phyloP scores from a whole-genome alignment of 1,140 invertebrate species.

The Drosophila lini region DNA sequence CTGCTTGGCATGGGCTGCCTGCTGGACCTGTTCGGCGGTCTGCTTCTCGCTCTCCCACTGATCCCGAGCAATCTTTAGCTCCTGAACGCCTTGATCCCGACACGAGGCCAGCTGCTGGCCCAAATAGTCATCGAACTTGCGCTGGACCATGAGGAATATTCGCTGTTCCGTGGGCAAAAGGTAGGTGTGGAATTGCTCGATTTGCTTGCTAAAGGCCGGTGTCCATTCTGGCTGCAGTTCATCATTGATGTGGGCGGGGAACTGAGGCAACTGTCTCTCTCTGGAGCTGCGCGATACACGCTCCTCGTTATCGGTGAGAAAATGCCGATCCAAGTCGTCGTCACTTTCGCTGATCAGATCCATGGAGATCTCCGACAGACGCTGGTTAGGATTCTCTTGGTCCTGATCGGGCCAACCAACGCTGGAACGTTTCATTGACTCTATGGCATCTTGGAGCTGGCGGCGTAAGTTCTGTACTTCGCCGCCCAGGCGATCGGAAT shows the following conservation, averaged over 20 bases:
- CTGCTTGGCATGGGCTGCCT: slow-evolving; percentile 88
- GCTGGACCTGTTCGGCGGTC: slow-evolving; percentile 85
- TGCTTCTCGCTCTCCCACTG: slow-evolving; percentile 76
- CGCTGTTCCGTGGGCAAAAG: slow-evolving; percentile 84
- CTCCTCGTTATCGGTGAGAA: slow-evolving; percentile 74
- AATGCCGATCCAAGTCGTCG: slow-evolving; percentile 74
- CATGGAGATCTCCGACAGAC: slow-evolving; percentile 81
- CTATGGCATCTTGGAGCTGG: slow-evolving; percentile 85
- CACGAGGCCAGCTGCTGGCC: slow-evolving; percentile 85
- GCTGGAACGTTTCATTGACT: slow-evolving; percentile 73
- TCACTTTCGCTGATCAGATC: slow-evolving; percentile 82
- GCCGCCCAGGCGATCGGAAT: slow-evolving; percentile 86
- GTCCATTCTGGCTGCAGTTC: slow-evolving; percentile 76
- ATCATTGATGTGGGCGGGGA: slow-evolving; percentile 44
- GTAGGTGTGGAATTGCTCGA: slow-evolving; percentile 82
- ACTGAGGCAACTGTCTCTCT: slow-evolving; percentile 76
- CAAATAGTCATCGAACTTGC: slow-evolving; percentile 85
- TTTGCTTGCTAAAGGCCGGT: slow-evolving; percentile 79
- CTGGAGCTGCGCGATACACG: slow-evolving; percentile 67
- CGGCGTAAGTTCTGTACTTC: slow-evolving; percentile 87
- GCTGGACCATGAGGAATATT: slow-evolving; percentile 84
- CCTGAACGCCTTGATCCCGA: slow-evolving; percentile 84
- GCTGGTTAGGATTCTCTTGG: slow-evolving; percentile 52
- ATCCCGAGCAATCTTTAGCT: slow-evolving; percentile 84
- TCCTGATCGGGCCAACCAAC: slow-evolving; percentile 65